Evolutionary conservation across 2,113 vertebrate genomes (phyloP), one percentile per base, ranked within the genome.

Genomic region (Semnopithecus entellus): DNA sequence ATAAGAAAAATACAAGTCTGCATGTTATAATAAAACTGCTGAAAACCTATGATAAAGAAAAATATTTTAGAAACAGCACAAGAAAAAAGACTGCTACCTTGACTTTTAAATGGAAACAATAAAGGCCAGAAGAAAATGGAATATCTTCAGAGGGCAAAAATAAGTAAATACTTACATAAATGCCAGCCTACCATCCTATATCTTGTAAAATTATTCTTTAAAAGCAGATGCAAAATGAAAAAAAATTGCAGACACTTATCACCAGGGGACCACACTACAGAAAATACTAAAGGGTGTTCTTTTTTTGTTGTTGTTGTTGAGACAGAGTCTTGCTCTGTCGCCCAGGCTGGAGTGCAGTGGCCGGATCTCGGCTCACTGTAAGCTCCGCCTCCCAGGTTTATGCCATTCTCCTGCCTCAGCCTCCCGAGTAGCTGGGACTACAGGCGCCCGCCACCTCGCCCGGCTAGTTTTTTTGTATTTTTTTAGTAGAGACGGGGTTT

Each of bases 21-120:
- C 1, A 82, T 22, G 38, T 75, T 73, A 25, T 72, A 66, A 40
- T 50, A 66, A 57, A 91, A 64, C 18, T 87, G 32, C 18, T 68
- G 11, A 64, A 80, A 57, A 75, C 10, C 32, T n/a, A 81, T 48
- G 48, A 75, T 57, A 55, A 90, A 64, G 20, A 38, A 79, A 18
- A 88, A 18, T 55, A 30, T 50, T 59, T 88, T 50, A 79, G 72
- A 93, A 13, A 40, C 35, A 66, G 16, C 11, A 66, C 57, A 40
- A 80, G 8, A n/a, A 76, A 48, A 18, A 81, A 80, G 50, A 91
- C 25, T 13, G 27, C 27, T 13, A 64, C 59, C 11, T 64, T 83
- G 70, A 96, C 43, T 45, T 70, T 80, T 50, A 45, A 88, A 61
- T 52, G n/a, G 89, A 92, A 92, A 84, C 50, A 92, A 88, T 55